Percentiles rank a stretch among this genome's conserved stretches.
Conservation (phyloP, 2,113 vertebrate genomes). For the Ctenomys sociabilis region DNA sequence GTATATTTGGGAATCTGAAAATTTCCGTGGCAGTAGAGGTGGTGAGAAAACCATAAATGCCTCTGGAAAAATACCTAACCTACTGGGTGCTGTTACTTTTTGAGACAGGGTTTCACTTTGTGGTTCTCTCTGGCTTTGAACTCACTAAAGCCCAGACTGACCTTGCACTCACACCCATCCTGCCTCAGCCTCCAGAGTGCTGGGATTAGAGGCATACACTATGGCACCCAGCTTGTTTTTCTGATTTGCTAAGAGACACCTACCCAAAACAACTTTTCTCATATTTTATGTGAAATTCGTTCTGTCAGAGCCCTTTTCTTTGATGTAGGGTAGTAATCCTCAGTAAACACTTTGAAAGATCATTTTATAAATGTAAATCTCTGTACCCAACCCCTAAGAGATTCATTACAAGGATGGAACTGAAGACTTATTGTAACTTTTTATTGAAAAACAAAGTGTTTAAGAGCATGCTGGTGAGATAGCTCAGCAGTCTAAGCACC, state of each 20-base stretch:
- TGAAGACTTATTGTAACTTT: neutral
- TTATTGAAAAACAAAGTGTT: constrained; percentile 18
- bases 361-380: neutral
- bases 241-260: neutral
- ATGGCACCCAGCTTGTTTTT: neutral
- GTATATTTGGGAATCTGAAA: neutral
- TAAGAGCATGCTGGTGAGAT: neutral
- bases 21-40: constrained; percentile 8
- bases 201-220: neutral
- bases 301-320: constrained; percentile 23
- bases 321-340: neutral
- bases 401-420: neutral
- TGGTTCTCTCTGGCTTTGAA: neutral
- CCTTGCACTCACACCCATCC: neutral
- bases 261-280: neutral
- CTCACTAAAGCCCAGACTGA: neutral
- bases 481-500: too few species aligned
- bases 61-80: neutral
- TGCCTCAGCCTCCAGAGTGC: neutral
- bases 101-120: neutral
- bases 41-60: neutral
- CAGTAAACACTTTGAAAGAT: neutral
- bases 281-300: neutral
- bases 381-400: neutral
- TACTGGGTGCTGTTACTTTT: neutral